Evolutionary conservation across 2,113 vertebrate genomes (phyloP).

Genomic region (Tupaia chinensis): DNA sequence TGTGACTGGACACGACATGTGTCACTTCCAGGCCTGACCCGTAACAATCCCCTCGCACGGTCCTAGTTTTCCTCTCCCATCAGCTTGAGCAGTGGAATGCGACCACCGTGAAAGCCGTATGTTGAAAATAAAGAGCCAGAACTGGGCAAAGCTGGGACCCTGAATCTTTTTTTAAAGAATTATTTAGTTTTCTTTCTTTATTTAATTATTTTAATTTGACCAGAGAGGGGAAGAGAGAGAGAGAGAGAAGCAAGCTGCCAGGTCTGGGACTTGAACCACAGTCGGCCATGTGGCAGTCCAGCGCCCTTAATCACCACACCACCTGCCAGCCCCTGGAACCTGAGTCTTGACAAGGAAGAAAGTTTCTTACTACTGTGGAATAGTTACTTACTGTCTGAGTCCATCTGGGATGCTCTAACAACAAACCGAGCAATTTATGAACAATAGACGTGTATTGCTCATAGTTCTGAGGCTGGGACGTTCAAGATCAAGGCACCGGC

Average conservation of each 20-base stretch:
- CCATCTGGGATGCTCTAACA: not conserved
- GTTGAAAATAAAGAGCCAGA: not conserved
- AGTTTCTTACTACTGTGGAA: not conserved
- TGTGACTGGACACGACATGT: not conserved
- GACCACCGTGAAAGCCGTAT: not conserved
- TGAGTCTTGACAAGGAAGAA: constrained; percentile 7
- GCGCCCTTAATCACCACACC: too few relatives aligned
- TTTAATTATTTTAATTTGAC: too few relatives aligned
- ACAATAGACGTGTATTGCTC: not conserved
- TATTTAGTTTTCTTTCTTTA: too few relatives aligned
- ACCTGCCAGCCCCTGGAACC: too few relatives aligned
- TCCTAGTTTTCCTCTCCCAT: not conserved
- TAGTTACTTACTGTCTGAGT: not conserved
- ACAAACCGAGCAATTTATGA: not conserved
- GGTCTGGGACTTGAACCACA: too few relatives aligned
- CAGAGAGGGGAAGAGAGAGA: too few relatives aligned
- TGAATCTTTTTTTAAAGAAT: not conserved
- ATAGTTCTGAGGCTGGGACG: not conserved
- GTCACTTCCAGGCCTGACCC: not conserved
- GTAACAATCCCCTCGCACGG: not conserved
- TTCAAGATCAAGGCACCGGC: not conserved
- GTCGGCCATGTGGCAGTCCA: too few relatives aligned
- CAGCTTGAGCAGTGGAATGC: not conserved
- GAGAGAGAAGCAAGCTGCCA: too few relatives aligned
- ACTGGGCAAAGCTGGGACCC: not conserved